Base-by-base conservation (phyloP, 2,888 invertebrate species). In the Notodonta dromedarius region DNA sequence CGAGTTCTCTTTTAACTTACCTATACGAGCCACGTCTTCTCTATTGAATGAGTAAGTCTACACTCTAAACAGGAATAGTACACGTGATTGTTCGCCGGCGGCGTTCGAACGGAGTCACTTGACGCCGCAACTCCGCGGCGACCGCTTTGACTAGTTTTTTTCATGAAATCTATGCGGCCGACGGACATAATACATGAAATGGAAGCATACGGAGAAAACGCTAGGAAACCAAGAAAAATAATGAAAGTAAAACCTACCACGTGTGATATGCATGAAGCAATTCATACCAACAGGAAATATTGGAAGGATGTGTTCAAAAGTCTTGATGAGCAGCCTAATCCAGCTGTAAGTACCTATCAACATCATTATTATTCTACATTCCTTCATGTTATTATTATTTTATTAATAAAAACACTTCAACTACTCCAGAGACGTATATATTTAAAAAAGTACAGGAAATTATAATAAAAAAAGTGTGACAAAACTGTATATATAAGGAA, bases 271-370 rank as follows among this genome's bases (percentile, higher is more conserved):
- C 67, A 79, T 0, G 84, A 85, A 67, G 84, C 86, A 13, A 70
- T 89, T 58, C 84, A 87, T 5, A 69, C 63, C 4, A 90, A 89
- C 62, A 92, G 83, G 71, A 82, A 79, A 64, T 91, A 92, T 73
- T 93, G 93, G 93, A 77, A 76, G 14, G 74, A 70, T 59, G 74
- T 88, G n/a, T 86, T 92, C 57, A 59, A 79, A 40, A 69, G 83
- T 61, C 69, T 90, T 16, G 82, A 88, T 63, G 67, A 70, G 12
- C 62, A 11, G 44, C 66, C 57, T 44, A 63, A 71, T 12, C 72
- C 77, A 48, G 72, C 66, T 62, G 90, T 89, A 70, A 81, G 86
- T 77, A 60, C 42, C 62, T 55, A 55, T 8, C 35, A 35, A 35
- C 2, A 35, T 35, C 35, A 35, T 35, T 35, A 4, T 7, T 35